Evolutionary conservation across 2,113 vertebrate genomes (phyloP).

Genomic region (Petrocephalus zakoni): DNA sequence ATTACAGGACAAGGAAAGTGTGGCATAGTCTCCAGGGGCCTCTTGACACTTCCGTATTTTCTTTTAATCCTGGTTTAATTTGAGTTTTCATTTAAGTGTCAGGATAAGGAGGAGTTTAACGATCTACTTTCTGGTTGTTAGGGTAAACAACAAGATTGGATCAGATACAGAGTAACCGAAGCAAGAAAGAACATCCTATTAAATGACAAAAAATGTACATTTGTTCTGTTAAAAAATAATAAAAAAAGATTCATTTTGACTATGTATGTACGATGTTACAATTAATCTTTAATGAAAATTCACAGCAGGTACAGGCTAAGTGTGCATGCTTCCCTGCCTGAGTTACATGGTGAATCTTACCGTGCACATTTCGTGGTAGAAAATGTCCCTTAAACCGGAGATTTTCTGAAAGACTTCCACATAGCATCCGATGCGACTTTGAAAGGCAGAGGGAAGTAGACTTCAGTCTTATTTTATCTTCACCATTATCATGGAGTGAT

Average conservation of each 20-base stretch:
- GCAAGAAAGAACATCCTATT: background rate
- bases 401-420: conserved; percentile 81
- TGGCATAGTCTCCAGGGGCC: background rate
- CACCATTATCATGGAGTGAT: background rate
- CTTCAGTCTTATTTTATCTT: background rate
- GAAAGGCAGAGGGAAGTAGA: conserved; percentile 14
- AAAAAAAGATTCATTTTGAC: background rate
- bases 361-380: conserved; percentile 86
- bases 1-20: background rate
- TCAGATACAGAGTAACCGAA: background rate
- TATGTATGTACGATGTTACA: background rate
- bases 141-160: background rate
- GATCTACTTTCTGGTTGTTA: background rate
- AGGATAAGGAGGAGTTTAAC: background rate
- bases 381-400: conserved; percentile 76
- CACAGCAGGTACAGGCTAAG: background rate
- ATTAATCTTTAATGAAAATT: background rate
- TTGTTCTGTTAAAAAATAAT: background rate
- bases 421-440: conserved; percentile 87
- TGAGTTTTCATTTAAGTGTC: background rate
- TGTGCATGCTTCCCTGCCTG: background rate
- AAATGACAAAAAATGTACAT: background rate
- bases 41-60: background rate
- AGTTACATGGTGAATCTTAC: conserved; percentile 46
- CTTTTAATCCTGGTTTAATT: background rate